Evolutionary conservation across 2,113 vertebrate species (phyloP), one percentile per base, ranked within the genome.

Genomic region (Pseudorectes ferrugineus): DNA sequence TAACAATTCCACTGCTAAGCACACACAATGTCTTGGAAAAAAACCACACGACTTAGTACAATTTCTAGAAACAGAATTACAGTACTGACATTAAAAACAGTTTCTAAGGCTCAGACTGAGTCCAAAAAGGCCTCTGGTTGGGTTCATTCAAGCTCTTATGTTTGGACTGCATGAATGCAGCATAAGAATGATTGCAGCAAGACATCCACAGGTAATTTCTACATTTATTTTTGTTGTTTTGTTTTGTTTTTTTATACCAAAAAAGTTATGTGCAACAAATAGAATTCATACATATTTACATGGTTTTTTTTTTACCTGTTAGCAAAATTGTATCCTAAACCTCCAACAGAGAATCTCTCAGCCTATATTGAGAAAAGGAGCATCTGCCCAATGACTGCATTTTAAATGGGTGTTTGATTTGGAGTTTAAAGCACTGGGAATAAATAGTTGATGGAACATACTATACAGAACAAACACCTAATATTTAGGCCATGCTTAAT

Each of bases 261-360:
- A 96, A 98, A 97, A 97, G 95, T 98, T 98, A 98, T 98, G 97
- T 98, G 98, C 98, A 98, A 98, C 98, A 98, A 98, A 98, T 97
- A 98, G 98, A 98, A 97, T 97, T 98, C 97, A 14, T 98, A 98
- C 98, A 98, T 98, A 98, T 98, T 98, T 98, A 98, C 98, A 98
- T 74, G 91, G 1, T 1, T 17, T 12, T 49, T 61, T 54, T 93
- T 98, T 97, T 87, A 96, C 94, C 95, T 96, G 91, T 98, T 97
- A 98, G 97, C 97, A 98, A 98, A 98, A 98, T 54, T 92, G 94
- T 96, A 95, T 95, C 95, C 98, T 97, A 96, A 97, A 96, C 94
- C 88, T 98, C 95, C 92, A 79, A 57, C 24, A 95, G 94, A 96
- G 97, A 97, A 94, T 95, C 85, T 94, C 88, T 96, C 93, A 93